Conservation (phyloP, 2,888 invertebrate genomes). For the Tiliacea citrago region DNA sequence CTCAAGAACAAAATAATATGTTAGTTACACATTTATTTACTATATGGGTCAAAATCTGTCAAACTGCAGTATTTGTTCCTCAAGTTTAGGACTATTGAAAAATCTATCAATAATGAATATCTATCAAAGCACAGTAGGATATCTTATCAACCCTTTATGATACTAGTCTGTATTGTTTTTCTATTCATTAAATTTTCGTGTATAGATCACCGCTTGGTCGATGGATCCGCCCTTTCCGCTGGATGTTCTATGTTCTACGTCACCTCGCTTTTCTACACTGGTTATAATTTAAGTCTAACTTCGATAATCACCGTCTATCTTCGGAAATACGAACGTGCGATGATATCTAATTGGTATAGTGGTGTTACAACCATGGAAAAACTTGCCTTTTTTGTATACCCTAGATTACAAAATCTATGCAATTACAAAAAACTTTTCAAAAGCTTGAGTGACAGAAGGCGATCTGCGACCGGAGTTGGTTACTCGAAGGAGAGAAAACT, state of each 20-base stretch:
- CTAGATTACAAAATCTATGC: neutral
- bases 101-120: neutral
- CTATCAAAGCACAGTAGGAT: neutral
- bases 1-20: neutral
- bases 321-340: neutral
- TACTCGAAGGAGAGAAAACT: neutral
- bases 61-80: neutral
- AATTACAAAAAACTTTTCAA: neutral
- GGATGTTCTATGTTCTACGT: neutral
- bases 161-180: neutral
- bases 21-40: neutral
- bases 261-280: neutral
- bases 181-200: too few species aligned
- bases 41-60: neutral
- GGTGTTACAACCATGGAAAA: neutral
- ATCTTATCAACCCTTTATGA: neutral
- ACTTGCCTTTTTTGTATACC: neutral
- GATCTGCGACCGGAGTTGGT: neutral
- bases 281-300: neutral
- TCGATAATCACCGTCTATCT: neutral
- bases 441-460: neutral
- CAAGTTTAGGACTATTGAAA: neutral
- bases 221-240: neutral
- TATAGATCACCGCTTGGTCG: neutral
- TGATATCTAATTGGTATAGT: neutral